Evolutionary conservation across 2,797 vertebrate species (phyloP).

Genomic region (Chelmon rostratus): DNA sequence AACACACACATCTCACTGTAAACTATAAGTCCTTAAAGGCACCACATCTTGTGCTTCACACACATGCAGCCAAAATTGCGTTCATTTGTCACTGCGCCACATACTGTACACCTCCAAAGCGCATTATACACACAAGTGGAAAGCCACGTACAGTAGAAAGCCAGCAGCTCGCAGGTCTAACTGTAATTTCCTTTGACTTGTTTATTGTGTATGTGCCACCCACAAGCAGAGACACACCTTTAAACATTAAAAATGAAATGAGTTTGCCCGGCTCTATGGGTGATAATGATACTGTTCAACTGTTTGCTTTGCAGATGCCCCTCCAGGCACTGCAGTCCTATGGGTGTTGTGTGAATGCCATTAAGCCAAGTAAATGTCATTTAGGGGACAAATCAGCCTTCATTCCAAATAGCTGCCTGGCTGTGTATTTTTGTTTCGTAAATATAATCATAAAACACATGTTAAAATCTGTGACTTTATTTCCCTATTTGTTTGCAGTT

Average conservation of each 20-base stretch:
- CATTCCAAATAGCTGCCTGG: constrained; percentile 29
- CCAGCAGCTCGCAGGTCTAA: constrained; percentile 25
- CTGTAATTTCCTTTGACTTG: constrained; percentile 58
- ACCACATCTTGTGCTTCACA: neutral
- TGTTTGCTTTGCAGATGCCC: constrained; percentile 47
- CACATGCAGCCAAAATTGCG: neutral
- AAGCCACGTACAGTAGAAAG: constrained; percentile 5
- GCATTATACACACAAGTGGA: neutral
- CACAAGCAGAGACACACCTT: constrained; percentile 33
- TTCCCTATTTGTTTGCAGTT: neutral
- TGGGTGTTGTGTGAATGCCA: constrained; percentile 40
- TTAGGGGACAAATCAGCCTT: constrained; percentile 24
- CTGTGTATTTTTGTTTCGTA: constrained; percentile 12
- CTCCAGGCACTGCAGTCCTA: constrained; percentile 30
- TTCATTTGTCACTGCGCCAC: neutral
- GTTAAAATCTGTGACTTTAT: constrained; percentile 1
- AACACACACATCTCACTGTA: constrained; percentile 1
- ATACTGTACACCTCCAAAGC: constrained; percentile 18
- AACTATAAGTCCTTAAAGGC: constrained; percentile 5
- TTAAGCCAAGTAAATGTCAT: constrained; percentile 72
- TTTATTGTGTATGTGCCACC: constrained; percentile 40
- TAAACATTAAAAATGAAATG: constrained; percentile 67
- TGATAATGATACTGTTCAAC: constrained; percentile 66
- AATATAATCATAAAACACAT: constrained; percentile 29
- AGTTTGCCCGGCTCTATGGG: constrained; percentile 40